Evolutionary conservation across 2,888 invertebrate genomes (phyloP), one percentile per base, ranked within the genome.

Genomic region (Antheraea assamensis): DNA sequence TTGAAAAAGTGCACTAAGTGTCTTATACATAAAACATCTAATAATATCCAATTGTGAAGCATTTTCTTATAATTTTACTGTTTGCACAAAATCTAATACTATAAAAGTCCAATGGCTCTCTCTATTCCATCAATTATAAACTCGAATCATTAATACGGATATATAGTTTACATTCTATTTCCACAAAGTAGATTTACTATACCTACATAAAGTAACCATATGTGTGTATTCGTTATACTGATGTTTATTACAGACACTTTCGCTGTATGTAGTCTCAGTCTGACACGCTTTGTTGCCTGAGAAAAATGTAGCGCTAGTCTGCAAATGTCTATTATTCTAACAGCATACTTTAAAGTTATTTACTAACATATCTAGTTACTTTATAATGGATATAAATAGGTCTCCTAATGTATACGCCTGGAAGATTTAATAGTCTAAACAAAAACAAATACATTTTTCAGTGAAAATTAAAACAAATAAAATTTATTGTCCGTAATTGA

Each of bases 201-300:
- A 24, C 3, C 58, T 58, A 24, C 24, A 24, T 58, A 58, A 24
- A 58, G 27, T 64, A 17, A 30, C 8, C 24, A 27, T 30, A 5
- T 30, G 17, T 64, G 61, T 64, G 61, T 17, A 27, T 64, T 17
- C 61, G 61, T 15, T 64, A 17, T 64, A 61, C n/a, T n/a, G n/a
- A 30, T 64, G 64, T 64, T 64, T 64, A 15, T 13, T 15, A 5
- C 68, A 68, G 68, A 68, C 68, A 68, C 68, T 68, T 68, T 68
- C 68, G 35, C 35, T 35, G 35, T 68, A 66, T 31, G 68, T 21
- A n/a, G 68, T 83, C 85, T 85, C 80, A 82, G 80, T 31, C 55
- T 85, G 87, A 86, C 89, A 90, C 88, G 92, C 87, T 87, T 86
- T 86, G 90, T 78, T 84, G 92, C 90, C 88, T 93, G 92, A 88